Base-by-base conservation (phyloP, 2,113 vertebrate species). In the Leuciscus idus region DNA sequence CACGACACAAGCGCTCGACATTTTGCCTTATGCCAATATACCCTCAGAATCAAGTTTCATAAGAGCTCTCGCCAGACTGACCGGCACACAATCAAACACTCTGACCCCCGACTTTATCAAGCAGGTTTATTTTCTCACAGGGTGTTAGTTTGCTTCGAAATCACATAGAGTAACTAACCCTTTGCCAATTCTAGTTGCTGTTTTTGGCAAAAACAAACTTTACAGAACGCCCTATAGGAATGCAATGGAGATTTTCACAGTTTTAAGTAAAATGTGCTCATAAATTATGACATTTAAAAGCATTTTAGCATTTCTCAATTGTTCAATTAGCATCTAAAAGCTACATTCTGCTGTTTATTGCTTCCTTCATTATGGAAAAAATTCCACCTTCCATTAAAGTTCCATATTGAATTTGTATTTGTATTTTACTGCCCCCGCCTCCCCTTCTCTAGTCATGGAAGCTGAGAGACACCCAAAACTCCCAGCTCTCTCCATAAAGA, bases 101-200 rank as follows among this genome's bases (percentile, higher is more conserved):
- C 79, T 70, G 19, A 85, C 81, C 48, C 28, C 0, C 46, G 36
- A 30, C 2, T 19, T 85, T 33, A 77, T 23, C 26, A 23, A n/a
- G 7, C 59, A 26, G 17, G 81, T 91, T 93, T 91, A 78, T 91
- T 92, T 91, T 91, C 33, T 86, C 79, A 83, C 73, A 78, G 64
- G 55, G 68, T 72, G 62, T 78, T 72, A 79, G 79, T 89, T 88
- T 75, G 77, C 61, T 90, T 82, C n/a, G 43, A 55, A 76, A 50
- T 76, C 26, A 55, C 26, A 77, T 46, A 33, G 33, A 43, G 30
- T 70, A 72, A 48, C 72, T 74, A 43, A 26, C 39, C 72, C 23
- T 48, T 28, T 46, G 39, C 23, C 3, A 46, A 6, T 74, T 74
- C 23, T 46, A 13, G 2, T 74, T 74, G 26, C 72, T 46, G 39